Evolutionary conservation across 2,113 vertebrate species (phyloP), one percentile per base, ranked within the genome.

Genomic region (Alosa alosa): DNA sequence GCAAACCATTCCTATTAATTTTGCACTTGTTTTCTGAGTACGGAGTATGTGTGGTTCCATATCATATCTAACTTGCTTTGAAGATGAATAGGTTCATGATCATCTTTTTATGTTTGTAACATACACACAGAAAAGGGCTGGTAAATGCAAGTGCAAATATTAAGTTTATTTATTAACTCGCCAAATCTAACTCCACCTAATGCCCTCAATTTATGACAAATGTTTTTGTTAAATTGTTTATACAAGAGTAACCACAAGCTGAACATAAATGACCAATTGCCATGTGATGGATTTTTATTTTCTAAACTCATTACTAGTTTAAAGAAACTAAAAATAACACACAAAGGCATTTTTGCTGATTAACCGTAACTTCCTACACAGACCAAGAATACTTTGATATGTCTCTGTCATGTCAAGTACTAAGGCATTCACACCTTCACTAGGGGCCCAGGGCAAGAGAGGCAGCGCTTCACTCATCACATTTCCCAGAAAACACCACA

Each of bases 351-450:
- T 78, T 78, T 78, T 78, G 72, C 72, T 78, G 72, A 78, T 41
- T 78, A 78, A 78, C 31, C 5, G 25, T 39, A 78, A 41, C 72
- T 36, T 78, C 72, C 31, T 36, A 17, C 72, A 39, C 31, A 78
- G 36, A 36, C 31, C 5, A 39, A 78, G 25, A 39, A 78, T 39
- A 78, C 25, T 72, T 72, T 72, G 2, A 25, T 72, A 10, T 25
- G 25, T 31, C 72, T 72, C 25, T 78, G 72, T 78, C 72, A 78
- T 78, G 72, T 78, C 72, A 78, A 39, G 17, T 78, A 78, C 10
- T 13, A 15, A 11, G 2, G 72, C 9, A 15, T 78, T 78, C 11
- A 15, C 72, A 78, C 31, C 31, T 39, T 31, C 4, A 13, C 72
- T 2, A 39, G 5, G 36, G 31, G 72, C 72, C 11, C 13, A 36